phyloP scores from a whole-genome alignment of 2,797 vertebrate genomes.

The Microctenopoma lineatum region DNA sequence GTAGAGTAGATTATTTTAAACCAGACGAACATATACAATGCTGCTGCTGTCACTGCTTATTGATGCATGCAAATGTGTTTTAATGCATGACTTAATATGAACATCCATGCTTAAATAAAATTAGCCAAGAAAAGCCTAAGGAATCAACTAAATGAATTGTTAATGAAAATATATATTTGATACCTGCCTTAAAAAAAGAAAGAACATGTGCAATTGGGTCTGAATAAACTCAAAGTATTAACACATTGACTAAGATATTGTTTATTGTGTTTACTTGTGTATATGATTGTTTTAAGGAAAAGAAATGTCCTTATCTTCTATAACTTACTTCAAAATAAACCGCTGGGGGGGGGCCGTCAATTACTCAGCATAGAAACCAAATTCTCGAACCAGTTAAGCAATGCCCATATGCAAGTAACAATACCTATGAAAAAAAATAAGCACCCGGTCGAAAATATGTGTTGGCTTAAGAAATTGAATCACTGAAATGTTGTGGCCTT shows the following conservation, averaged over 20 bases:
- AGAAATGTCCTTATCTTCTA: too few relatives aligned
- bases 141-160: too few relatives aligned
- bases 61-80: not conserved
- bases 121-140: too few relatives aligned
- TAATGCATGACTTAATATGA: not conserved
- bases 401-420: not conserved
- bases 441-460: fast-evolving
- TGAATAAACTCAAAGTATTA: not conserved
- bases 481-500: not conserved
- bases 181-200: too few relatives aligned
- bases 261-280: not conserved
- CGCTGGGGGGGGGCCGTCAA: too few relatives aligned
- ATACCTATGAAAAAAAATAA: not conserved
- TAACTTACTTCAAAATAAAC: too few relatives aligned
- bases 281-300: too few relatives aligned
- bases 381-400: not conserved
- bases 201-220: not conserved
- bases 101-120: not conserved
- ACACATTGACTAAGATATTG: not conserved
- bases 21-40: not conserved
- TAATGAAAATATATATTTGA: too few relatives aligned
- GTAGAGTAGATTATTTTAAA: not conserved
- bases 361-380: not conserved
- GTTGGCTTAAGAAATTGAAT: not conserved
- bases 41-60: not conserved